A percentile compares a stretch with the other conserved stretches of the same genome.
Conservation (phyloP, 2,888 invertebrate species). For the Aromia moschata region DNA sequence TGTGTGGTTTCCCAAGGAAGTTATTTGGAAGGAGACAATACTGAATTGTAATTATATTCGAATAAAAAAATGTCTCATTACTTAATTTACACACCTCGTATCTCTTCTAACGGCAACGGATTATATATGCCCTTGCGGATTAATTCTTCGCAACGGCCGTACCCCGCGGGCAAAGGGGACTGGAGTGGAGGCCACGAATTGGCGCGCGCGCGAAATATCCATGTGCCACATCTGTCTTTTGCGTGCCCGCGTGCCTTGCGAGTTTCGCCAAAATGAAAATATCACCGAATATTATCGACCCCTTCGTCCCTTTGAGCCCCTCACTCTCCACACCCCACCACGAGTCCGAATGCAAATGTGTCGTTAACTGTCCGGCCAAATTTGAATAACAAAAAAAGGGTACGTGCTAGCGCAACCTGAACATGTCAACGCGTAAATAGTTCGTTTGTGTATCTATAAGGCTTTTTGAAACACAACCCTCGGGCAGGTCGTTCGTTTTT, state of each 20-base stretch:
- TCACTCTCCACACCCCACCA: no score
- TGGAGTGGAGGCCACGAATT: slow-evolving; percentile 30
- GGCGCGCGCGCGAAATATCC: slow-evolving; percentile 43
- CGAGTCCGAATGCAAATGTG: slow-evolving; percentile 25
- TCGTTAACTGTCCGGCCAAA: neutral
- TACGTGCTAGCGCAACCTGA: neutral
- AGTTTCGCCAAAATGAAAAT: slow-evolving; percentile 40
- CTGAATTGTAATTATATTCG: no score
- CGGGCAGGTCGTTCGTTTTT: no score
- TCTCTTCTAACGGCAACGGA: no score
- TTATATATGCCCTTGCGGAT: no score
- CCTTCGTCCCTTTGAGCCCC: no score
- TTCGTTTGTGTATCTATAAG: neutral
- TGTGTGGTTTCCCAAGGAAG: no score
- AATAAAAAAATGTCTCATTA: no score
- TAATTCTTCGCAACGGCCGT: slow-evolving; percentile 5
- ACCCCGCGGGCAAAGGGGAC: slow-evolving; percentile 13
- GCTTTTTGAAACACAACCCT: no score
- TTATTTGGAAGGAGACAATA: no score
- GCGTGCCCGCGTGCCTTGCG: slow-evolving; percentile 39
- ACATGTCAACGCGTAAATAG: neutral
- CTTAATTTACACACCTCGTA: no score
- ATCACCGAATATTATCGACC: slow-evolving; percentile 14
- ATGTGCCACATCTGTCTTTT: slow-evolving; percentile 46
- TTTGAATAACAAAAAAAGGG: slow-evolving; percentile 13